Evolutionary conservation across 1,140 invertebrate genomes (phyloP), one percentile per base, ranked within the genome.

Genomic region (Saxidomus purpurata): DNA sequence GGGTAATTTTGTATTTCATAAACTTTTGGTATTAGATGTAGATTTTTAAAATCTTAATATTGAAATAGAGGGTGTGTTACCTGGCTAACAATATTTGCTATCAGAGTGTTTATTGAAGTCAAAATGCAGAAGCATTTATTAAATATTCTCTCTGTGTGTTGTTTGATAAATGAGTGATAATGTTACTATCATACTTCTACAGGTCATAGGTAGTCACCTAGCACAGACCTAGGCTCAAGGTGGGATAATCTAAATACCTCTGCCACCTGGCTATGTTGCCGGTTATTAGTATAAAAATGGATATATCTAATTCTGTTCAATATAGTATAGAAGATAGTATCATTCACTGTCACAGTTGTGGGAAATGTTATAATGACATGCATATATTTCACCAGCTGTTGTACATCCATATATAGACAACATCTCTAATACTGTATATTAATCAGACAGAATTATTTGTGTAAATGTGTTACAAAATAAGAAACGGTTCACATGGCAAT

Each of bases 381-480:
- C 59, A 63, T 63, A n/a, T 63, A 63, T 63, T 6, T 25, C 8
- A 28, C n/a, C 59, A 63, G 59, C 59, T 63, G 59, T 63, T 63
- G 59, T 63, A 9, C 1, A 28, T n/a, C n/a, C 4, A 63, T 25
- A 28, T 28, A 63, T n/a, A n/a, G 25, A 63, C 59, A 25, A 28
- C 8, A 63, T 28, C n/a, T 28, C 59, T 63, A n/a, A 25, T 63
- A 6, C 59, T 63, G 59, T 25, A 63, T 63, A 63, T 63, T 63
- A 28, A 63, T 63, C 22, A 63, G 3, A 8, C 25, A 63, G 59
- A 28, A 63, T 63, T 63, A 63, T 63, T 63, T 28, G n/a, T 28
- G 25, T 63, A 28, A 6, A 6, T 55, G 15, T 55, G 11, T 55
- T 55, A 15, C 52, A 55, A 55, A 15, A 4, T 22, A 15, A 55